Base-by-base conservation (phyloP, 1,140 invertebrate genomes). In the Philaenus spumarius region DNA sequence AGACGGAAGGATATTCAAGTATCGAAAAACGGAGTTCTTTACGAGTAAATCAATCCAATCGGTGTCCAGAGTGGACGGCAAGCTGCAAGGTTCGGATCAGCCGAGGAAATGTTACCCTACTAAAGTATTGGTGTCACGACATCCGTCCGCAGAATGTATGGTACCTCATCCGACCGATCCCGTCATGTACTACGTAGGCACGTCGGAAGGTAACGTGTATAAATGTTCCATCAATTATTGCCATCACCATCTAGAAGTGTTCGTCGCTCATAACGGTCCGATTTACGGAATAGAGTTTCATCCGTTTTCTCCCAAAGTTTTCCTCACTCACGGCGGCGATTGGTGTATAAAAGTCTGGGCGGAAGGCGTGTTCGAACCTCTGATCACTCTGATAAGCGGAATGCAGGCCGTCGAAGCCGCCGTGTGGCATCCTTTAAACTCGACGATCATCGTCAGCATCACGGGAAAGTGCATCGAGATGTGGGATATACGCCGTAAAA, bases 311-410 rank as follows among this genome's bases (percentile, higher is more conserved):
- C 66, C 71, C 1, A 68, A 72, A 17, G 72, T 82, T 15, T 81
- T 79, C 62, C 68, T 80, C 3, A 79, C 78, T 2, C 78, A 76
- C 63, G 78, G 78, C 55, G 76, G 77, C 14, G 80, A 82, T 67
- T 80, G 78, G 77, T 75, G 71, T 26, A 72, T 82, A 1, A 75
- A 78, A 61, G 76, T 82, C 22, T 82, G 80, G 80, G 72, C 78
- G 56, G 71, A 75, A 35, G 62, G 52, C 15, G 35, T 66, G 1
- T 48, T 45, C 15, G 59, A 64, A 14, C 68, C 68, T 6, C 19
- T 68, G 0, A 55, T 67, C 9, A 64, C 59, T 2, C 53, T 69
- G 14, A 54, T 40, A 12, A 52, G 46, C 34, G 52, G 52, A 5
- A 50, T 63, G 48, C 14, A 15, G 5, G 17, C 52, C 30, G 77